These are phyloP conservation scores for Lepidocyrtoides sp. DNA, from an alignment of 2,888 invertebrate genomes.

Conservation along the genomic window DNA sequence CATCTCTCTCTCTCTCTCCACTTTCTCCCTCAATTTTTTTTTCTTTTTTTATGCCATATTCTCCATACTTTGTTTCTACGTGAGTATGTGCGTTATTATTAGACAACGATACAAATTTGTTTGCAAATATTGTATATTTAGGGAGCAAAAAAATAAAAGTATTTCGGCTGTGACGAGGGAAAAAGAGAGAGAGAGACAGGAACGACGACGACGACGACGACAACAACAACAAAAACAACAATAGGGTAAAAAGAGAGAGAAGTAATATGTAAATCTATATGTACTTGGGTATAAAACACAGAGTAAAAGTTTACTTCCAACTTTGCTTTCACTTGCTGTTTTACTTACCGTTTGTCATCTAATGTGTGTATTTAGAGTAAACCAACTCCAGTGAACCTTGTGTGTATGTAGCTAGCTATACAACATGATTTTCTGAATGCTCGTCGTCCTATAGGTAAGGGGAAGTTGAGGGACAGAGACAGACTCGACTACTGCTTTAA, in stretches of 20 bases:
- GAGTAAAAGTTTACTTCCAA: conserved; percentile 23
- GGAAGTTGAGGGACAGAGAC: neutral
- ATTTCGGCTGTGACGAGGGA: conserved; percentile 53
- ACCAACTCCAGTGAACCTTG: conserved; percentile 13
- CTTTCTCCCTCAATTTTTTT: too few species aligned
- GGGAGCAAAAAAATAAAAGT: neutral
- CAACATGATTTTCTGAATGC: too few species aligned
- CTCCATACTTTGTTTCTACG: neutral
- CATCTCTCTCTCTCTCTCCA: conserved; percentile 3
- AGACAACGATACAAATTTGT: too few species aligned
- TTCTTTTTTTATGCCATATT: neutral
- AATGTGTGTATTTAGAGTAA: conserved; percentile 1
- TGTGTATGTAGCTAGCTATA: conserved; percentile 13
- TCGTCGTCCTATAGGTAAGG: neutral
- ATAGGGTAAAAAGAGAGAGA: neutral
- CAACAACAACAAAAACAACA: neutral
- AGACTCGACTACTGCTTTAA: neutral
- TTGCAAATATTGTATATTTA: neutral
- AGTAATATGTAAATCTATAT: neutral
- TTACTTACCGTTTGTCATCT: conserved; percentile 52
- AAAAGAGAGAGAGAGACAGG: too few species aligned
- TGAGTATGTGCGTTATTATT: neutral
- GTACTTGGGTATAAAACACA: neutral
- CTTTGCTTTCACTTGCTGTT: conserved; percentile 17
- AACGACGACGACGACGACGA: too few species aligned